Evolutionary conservation across 2,888 invertebrate genomes (phyloP).

Genomic region (Tipula confusa): DNA sequence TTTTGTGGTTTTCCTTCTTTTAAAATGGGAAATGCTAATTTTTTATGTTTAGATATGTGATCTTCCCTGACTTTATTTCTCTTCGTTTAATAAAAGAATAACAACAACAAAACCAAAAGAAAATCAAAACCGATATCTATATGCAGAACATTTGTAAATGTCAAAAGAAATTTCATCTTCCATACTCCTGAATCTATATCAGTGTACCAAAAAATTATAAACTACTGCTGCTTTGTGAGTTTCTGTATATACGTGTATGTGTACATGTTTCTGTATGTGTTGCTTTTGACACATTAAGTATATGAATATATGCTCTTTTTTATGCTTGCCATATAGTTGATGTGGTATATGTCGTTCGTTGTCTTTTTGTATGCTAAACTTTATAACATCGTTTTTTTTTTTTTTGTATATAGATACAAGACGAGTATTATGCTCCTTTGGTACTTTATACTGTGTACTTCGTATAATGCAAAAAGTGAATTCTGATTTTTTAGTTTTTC

Average conservation of each 20-base stretch:
- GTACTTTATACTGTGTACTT: not conserved
- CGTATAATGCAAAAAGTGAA: not conserved
- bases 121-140: constrained; percentile 9
- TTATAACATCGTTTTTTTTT: not conserved
- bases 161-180: not conserved
- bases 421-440: not conserved
- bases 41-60: not conserved
- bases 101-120: not conserved
- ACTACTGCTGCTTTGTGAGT: not conserved
- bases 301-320: not conserved
- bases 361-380: not conserved
- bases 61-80: not conserved
- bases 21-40: not conserved
- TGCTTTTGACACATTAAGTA: constrained; percentile 12
- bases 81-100: not conserved
- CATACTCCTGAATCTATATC: not conserved
- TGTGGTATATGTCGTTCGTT: not conserved
- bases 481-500: not conserved
- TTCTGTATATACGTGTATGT: too few species aligned
- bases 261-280: too few species aligned
- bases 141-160: constrained; percentile 3
- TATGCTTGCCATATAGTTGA: not conserved
- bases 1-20: not conserved
- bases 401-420: too few species aligned
- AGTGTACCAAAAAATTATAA: not conserved